phyloP scores from a whole-genome alignment of 2,113 vertebrate species.

The Cheilinus undulatus region DNA sequence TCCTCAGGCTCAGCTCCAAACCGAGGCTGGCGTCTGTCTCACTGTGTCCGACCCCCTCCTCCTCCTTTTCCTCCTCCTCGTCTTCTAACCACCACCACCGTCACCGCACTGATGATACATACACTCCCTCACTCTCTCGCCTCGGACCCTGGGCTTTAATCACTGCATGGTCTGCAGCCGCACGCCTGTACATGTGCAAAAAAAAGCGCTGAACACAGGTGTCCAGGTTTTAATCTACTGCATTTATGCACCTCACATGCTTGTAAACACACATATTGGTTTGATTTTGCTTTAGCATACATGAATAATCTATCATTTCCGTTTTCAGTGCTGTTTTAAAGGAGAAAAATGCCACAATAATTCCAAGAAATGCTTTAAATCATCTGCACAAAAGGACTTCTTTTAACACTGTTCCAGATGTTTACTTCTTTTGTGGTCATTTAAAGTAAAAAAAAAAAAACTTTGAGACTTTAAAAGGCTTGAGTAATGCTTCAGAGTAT shows the following conservation, averaged over 20 bases:
- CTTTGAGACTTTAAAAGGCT: no score
- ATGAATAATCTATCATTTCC: conserved; percentile 69
- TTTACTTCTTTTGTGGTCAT: conserved; percentile 24
- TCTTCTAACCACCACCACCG: conserved; percentile 56
- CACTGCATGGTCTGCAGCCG: conserved; percentile 49
- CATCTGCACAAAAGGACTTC: conserved; percentile 32
- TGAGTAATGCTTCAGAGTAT: not conserved
- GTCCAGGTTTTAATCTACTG: conserved; percentile 32
- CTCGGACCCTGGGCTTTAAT: conserved; percentile 57
- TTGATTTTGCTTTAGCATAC: conserved; percentile 26
- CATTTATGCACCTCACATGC: conserved; percentile 38
- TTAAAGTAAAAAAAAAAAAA: conserved; percentile 25
- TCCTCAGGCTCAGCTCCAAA: conserved; percentile 79
- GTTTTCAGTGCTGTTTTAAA: conserved; percentile 20
- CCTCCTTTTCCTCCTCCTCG: conserved; percentile 29
- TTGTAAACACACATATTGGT: conserved; percentile 31
- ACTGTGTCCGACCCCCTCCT: conserved; percentile 59
- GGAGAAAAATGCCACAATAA: conserved; percentile 47
- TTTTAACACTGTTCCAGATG: conserved; percentile 56
- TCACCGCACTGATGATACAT: conserved; percentile 70
- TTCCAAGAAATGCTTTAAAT: conserved; percentile 31
- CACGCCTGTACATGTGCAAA: conserved; percentile 50
- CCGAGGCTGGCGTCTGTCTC: conserved; percentile 75
- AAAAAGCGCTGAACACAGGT: conserved; percentile 48
- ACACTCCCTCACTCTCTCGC: conserved; percentile 51